Percentiles rank a stretch among this genome's conserved stretches.
Conservation (phyloP, 2,888 invertebrate genomes). For the Phalangium opilio region DNA sequence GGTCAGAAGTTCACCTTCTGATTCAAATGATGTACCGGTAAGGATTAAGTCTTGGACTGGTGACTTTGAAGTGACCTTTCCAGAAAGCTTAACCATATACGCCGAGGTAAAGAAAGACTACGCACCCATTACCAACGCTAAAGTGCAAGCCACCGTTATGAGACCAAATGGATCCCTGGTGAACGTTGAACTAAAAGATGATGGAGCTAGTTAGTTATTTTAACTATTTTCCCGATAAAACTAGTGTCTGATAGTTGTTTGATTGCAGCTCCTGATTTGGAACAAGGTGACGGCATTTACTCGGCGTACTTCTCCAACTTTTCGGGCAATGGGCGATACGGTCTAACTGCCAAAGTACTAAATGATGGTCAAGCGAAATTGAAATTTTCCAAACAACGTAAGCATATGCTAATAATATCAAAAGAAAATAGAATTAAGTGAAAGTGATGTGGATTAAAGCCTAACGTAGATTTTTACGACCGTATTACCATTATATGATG, state of each 20-base stretch:
- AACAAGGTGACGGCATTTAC: conserved; percentile 29
- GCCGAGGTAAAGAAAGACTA: conserved; percentile 23
- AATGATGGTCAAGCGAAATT: conserved; percentile 20
- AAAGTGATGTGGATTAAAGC: too few species aligned
- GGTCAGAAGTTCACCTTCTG: conserved; percentile 41
- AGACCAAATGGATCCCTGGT: conserved; percentile 20
- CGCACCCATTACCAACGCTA: conserved; percentile 20
- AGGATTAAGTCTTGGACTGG: conserved; percentile 35
- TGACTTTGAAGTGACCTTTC: conserved; percentile 20
- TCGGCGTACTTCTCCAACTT: conserved; percentile 26
- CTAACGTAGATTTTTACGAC: too few species aligned
- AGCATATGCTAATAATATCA: too few species aligned
- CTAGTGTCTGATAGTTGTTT: too few species aligned
- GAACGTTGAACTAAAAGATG: conserved; percentile 20
- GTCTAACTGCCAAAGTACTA: conserved; percentile 23
- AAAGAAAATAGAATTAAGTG: too few species aligned
- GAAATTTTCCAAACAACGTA: conserved; percentile 1
- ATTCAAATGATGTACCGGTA: conserved; percentile 33
- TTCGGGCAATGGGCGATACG: conserved; percentile 25
- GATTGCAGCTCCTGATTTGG: conserved; percentile 27
- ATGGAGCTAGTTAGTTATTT: conserved; percentile 21
- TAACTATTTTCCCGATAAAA: too few species aligned
- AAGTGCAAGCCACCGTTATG: conserved; percentile 20
- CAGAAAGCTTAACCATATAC: conserved; percentile 20
- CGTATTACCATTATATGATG: too few species aligned